These are phyloP conservation scores for Oreochromis spilurus DNA, from an alignment of 2,113 vertebrate genomes.

Conservation along the genomic window DNA sequence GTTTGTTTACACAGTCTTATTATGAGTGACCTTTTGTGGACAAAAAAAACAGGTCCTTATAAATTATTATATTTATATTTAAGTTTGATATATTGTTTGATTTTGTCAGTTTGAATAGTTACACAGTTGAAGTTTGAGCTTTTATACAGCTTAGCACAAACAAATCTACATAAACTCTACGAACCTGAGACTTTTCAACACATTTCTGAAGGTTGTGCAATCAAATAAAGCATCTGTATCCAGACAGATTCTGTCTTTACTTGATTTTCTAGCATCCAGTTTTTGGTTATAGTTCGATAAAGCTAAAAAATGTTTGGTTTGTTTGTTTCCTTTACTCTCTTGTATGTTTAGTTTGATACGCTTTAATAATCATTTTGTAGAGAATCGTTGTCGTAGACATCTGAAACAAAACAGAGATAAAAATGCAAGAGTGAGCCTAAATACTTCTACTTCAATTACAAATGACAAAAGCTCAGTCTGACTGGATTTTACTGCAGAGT, in stretches of 20 bases:
- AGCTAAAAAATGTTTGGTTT: neutral
- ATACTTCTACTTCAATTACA: neutral
- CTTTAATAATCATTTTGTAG: neutral
- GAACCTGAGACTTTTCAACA: neutral
- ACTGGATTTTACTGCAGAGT: fast-evolving
- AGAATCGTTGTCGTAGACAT: conserved; percentile 72
- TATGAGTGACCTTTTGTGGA: neutral
- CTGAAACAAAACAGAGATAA: conserved; percentile 38
- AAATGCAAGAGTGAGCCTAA: neutral
- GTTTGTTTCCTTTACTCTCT: neutral
- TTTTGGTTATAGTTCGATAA: neutral
- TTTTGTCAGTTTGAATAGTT: neutral
- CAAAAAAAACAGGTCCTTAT: neutral
- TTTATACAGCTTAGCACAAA: neutral
- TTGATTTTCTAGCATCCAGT: neutral
- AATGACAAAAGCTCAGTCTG: neutral
- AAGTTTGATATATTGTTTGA: neutral
- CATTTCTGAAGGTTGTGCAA: neutral
- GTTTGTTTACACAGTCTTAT: neutral
- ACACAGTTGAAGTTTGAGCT: neutral
- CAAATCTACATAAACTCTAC: neutral
- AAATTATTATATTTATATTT: neutral
- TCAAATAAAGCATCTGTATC: neutral
- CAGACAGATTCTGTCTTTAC: neutral
- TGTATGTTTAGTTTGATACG: neutral